Conservation (phyloP, 2,888 invertebrate species). For the Agrotis clavis region DNA sequence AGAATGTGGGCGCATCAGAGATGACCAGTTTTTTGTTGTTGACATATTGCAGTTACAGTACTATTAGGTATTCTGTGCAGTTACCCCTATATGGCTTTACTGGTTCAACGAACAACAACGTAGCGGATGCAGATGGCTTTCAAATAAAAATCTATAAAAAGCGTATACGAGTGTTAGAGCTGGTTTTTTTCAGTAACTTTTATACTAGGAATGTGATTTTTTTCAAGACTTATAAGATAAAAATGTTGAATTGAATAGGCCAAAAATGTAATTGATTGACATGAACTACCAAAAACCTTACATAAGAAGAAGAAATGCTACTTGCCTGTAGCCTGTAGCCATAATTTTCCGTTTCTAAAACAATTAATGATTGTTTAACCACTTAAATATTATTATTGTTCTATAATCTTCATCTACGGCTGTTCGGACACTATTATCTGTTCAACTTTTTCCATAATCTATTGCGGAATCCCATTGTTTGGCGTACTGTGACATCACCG, state of each 20-base stretch:
- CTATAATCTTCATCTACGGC: background rate
- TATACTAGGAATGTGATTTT: background rate
- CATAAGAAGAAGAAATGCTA: too few species aligned
- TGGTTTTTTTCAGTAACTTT: background rate
- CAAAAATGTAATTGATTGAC: too few species aligned
- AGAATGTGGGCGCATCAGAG: background rate
- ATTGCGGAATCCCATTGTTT: conserved; percentile 54
- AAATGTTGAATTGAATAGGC: too few species aligned
- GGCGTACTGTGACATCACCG: conserved; percentile 22
- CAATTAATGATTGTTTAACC: too few species aligned
- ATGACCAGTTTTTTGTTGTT: background rate
- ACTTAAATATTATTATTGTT: conserved; percentile 10
- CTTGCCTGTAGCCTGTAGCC: too few species aligned
- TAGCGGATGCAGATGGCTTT: background rate
- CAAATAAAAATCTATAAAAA: background rate
- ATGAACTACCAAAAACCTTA: too few species aligned
- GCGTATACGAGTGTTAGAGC: background rate
- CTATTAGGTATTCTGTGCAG: too few species aligned
- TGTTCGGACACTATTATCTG: conserved; percentile 29
- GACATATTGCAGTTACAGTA: background rate
- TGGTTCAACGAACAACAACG: background rate
- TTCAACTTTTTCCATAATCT: conserved; percentile 29
- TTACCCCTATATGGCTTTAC: background rate
- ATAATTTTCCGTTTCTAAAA: too few species aligned
- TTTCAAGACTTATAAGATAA: background rate